phyloP scores from a whole-genome alignment of 2,797 vertebrate genomes.

The Parauchenoglanis ngamensis region DNA sequence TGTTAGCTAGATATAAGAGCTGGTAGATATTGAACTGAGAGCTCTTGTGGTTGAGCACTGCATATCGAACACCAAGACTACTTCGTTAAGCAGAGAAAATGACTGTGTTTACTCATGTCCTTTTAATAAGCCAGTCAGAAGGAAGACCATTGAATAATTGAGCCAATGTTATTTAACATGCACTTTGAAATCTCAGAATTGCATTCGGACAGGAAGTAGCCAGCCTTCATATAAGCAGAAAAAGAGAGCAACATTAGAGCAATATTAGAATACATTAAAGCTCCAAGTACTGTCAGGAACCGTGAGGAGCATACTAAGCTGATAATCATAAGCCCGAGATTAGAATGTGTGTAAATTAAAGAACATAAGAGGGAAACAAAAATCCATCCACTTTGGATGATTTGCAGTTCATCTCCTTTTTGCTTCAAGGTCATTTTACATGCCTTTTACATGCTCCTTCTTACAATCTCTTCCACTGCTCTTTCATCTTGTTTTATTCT shows the following conservation, averaged over 20 bases:
- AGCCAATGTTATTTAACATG: constrained; percentile 59
- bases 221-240: neutral
- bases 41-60: neutral
- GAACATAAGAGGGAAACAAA: constrained; percentile 17
- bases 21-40: constrained; percentile 13
- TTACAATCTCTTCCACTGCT: neutral
- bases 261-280: constrained; percentile 14
- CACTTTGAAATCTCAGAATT: constrained; percentile 33
- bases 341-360: constrained; percentile 21
- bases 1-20: constrained; percentile 2
- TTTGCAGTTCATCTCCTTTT: constrained; percentile 8
- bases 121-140: constrained; percentile 54
- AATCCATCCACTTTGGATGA: neutral
- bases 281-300: constrained; percentile 11
- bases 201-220: constrained; percentile 41
- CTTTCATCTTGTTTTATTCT: constrained; percentile 30
- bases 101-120: constrained; percentile 40
- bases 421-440: constrained; percentile 18
- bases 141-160: constrained; percentile 49
- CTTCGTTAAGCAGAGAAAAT: constrained; percentile 41
- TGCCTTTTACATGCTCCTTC: neutral
- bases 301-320: neutral
- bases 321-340: constrained; percentile 20
- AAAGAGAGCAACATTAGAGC: constrained; percentile 22
- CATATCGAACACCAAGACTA: constrained; percentile 9